These are phyloP conservation scores for Tyto alba DNA, from an alignment of 2,113 vertebrate genomes.

Conservation along the genomic window DNA sequence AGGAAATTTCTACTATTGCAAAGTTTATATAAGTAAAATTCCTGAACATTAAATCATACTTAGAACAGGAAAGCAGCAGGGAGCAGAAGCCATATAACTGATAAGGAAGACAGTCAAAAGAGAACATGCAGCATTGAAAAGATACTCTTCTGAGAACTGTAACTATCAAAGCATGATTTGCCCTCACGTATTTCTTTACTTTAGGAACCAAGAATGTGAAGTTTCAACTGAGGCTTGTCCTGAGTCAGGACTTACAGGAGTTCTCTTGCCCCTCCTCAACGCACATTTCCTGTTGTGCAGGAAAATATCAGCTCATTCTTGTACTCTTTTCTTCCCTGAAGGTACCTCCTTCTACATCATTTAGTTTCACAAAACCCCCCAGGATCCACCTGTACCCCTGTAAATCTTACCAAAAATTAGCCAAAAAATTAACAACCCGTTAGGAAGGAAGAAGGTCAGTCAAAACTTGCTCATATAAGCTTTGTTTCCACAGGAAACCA, in stretches of 20 bases:
- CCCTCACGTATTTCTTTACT: not conserved
- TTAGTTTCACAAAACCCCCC: not conserved
- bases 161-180: not conserved
- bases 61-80: not conserved
- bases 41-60: conserved; percentile 12
- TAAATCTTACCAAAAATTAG: not conserved
- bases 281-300: not conserved
- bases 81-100: not conserved
- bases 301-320: not conserved
- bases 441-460: not conserved
- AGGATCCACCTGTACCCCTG: not conserved
- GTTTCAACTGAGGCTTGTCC: not conserved
- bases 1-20: not conserved
- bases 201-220: not conserved
- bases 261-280: not conserved
- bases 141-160: not conserved
- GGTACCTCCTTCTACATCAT: not conserved
- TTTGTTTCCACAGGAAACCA: not conserved
- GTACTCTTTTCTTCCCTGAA: not conserved
- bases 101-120: not conserved
- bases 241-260: not conserved
- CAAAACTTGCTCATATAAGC: not conserved
- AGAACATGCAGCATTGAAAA: not conserved
- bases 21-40: conserved; percentile 30
- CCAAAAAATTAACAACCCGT: not conserved